Percentiles rank a stretch among this genome's conserved stretches.
Evolutionary conservation across 2,888 invertebrate genomes (phyloP).

Genomic region (Amphipyra berbera): DNA sequence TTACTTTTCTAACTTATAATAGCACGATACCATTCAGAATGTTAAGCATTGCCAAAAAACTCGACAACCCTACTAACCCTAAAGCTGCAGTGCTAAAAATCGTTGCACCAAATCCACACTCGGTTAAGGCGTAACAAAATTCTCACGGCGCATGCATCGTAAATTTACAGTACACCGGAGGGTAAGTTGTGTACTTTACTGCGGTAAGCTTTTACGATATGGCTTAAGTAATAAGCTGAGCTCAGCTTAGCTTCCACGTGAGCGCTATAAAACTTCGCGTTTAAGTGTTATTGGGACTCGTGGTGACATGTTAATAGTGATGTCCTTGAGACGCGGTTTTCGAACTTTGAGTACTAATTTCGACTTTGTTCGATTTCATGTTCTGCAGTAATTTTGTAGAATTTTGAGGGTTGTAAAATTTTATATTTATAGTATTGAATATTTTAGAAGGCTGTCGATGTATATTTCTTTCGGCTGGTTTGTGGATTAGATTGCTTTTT

Average conservation of each 20-base stretch:
- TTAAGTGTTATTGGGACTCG: slow-evolving; percentile 55
- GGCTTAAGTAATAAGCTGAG: slow-evolving; percentile 65
- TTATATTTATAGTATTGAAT: slow-evolving; percentile 7
- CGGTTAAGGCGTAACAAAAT: slow-evolving; percentile 79
- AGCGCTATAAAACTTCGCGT: slow-evolving; percentile 60
- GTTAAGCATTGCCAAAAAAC: slow-evolving; percentile 25
- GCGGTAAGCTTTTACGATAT: slow-evolving; percentile 80
- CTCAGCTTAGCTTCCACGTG: slow-evolving; percentile 55
- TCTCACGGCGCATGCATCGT: slow-evolving; percentile 85
- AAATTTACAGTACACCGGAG: slow-evolving; percentile 84
- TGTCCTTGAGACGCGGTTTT: slow-evolving; percentile 47
- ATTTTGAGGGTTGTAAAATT: slow-evolving; percentile 26
- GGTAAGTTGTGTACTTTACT: slow-evolving; percentile 87
- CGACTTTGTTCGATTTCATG: slow-evolving; percentile 37
- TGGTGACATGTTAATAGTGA: slow-evolving; percentile 55
- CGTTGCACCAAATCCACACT: slow-evolving; percentile 76
- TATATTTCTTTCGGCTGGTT: background rate
- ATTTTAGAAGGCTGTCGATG: slow-evolving; percentile 2
- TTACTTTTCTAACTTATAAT: no score
- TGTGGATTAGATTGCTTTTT: no score
- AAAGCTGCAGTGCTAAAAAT: slow-evolving; percentile 71
- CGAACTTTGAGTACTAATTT: slow-evolving; percentile 44
- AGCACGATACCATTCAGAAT: background rate
- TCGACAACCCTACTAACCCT: slow-evolving; percentile 46
- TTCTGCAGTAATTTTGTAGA: slow-evolving; percentile 15